A percentile compares a stretch with the other conserved stretches of the same genome.
Evolutionary conservation across 2,797 vertebrate species (phyloP).

Genomic region (Crocodylus rhombifer): DNA sequence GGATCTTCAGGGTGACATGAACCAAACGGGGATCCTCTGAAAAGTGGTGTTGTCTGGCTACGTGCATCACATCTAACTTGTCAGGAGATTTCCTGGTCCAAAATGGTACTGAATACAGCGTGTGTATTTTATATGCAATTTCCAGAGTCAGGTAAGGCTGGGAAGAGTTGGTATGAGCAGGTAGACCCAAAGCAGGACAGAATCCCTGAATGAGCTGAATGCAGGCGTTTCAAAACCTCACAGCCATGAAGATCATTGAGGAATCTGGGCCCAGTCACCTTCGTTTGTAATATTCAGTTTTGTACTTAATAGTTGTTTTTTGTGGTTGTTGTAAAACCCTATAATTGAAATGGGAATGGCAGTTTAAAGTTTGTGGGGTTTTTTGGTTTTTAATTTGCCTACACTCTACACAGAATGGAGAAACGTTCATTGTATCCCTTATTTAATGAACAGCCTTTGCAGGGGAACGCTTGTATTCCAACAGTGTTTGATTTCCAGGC

Average conservation of each 20-base stretch:
- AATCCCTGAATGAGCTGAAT: not conserved
- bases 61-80: not conserved
- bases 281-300: no score
- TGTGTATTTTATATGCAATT: not conserved
- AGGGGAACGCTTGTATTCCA: no score
- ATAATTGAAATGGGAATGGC: not conserved
- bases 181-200: fast-evolving
- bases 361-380: not conserved
- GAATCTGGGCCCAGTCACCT: not conserved
- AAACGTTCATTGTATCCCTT: not conserved
- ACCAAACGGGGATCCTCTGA: not conserved
- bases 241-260: fast-evolving
- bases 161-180: not conserved
- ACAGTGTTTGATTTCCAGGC: not conserved
- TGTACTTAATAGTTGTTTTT: not conserved
- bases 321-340: not conserved
- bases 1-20: not conserved
- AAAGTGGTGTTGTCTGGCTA: not conserved
- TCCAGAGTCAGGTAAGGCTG: not conserved
- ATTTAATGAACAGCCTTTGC: not conserved
- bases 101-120: not conserved
- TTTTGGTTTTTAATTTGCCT: not conserved
- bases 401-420: not conserved
- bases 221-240: not conserved
- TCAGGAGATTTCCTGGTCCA: not conserved